Conservation (phyloP, 2,797 vertebrate species). For the Macropus fuliginosus region DNA sequence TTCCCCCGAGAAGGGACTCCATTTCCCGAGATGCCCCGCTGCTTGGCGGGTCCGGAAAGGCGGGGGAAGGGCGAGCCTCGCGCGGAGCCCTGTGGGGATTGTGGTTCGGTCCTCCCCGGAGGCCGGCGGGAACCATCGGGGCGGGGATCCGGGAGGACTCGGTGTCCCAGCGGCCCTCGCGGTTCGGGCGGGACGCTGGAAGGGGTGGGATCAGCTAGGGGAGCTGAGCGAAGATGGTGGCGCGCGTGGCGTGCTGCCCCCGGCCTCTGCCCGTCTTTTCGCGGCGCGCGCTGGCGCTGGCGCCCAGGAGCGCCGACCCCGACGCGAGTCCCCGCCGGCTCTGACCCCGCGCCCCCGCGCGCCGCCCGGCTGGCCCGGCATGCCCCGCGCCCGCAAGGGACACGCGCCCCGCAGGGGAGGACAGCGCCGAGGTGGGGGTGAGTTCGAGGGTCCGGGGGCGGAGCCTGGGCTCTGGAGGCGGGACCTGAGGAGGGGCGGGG, state of each 20-base stretch:
- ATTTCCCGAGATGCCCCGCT: slow-evolving; percentile 51
- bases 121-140: background rate
- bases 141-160: slow-evolving; percentile 39
- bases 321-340: slow-evolving; percentile 65
- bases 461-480: background rate
- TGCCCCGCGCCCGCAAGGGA: slow-evolving; percentile 78
- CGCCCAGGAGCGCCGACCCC: slow-evolving; percentile 32
- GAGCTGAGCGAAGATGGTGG: slow-evolving; percentile 77
- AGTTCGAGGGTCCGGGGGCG: background rate
- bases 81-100: slow-evolving; percentile 64
- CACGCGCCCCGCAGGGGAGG: slow-evolving; percentile 62
- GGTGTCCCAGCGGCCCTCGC: slow-evolving; percentile 67
- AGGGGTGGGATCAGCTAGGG: slow-evolving; percentile 50
- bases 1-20: slow-evolving; percentile 35
- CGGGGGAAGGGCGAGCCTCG: background rate
- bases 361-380: slow-evolving; percentile 39
- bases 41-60: background rate
- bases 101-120: slow-evolving; percentile 60
- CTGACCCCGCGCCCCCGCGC: slow-evolving; percentile 64
- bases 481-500: background rate
- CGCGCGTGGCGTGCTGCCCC: slow-evolving; percentile 66
- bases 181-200: background rate
- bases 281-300: slow-evolving; percentile 30
- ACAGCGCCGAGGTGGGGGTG: slow-evolving; percentile 71
- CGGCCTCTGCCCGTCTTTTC: slow-evolving; percentile 37